Evolutionary conservation across 2,113 vertebrate species (phyloP).

Genomic region (Gopherus flavomarginatus): DNA sequence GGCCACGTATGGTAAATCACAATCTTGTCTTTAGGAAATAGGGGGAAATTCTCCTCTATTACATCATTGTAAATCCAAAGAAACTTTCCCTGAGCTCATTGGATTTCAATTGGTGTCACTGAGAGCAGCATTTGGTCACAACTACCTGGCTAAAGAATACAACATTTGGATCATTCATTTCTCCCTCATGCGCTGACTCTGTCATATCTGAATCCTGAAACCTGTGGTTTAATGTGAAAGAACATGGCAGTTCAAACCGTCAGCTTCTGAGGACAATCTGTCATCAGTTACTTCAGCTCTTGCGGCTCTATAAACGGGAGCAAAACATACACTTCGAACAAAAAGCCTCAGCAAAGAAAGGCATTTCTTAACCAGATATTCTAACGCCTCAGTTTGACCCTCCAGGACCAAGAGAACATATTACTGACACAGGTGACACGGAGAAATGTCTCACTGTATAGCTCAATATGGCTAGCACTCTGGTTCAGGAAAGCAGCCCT

Average conservation of each 20-base stretch:
- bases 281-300: neutral
- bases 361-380: neutral
- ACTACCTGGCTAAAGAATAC: neutral
- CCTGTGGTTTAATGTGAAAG: neutral
- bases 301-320: too few species aligned
- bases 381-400: neutral
- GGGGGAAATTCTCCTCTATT: neutral
- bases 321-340: neutral
- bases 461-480: neutral
- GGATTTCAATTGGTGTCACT: neutral
- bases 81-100: neutral
- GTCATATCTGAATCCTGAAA: neutral
- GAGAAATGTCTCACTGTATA: neutral
- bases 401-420: neutral
- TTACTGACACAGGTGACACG: neutral
- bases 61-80: neutral
- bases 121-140: neutral
- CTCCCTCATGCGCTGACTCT: neutral
- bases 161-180: neutral
- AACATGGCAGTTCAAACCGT: neutral
- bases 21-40: neutral
- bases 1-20: neutral
- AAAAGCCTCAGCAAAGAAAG: neutral
- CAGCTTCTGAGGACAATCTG: neutral
- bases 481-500: too few species aligned